phyloP scores from a whole-genome alignment of 2,113 vertebrate species.

The Elaphurus davidianus region DNA sequence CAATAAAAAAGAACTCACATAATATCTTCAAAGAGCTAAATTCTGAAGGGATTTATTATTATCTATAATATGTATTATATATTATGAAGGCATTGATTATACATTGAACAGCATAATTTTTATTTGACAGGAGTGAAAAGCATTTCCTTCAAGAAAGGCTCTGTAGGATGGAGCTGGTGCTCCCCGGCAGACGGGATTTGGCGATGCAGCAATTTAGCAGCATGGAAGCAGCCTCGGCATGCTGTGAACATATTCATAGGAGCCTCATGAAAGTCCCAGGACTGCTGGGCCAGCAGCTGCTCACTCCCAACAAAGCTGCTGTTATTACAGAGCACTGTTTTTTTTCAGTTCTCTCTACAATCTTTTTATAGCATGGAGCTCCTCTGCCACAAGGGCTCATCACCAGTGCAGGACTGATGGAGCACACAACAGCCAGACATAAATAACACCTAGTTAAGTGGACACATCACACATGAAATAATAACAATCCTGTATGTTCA shows the following conservation, averaged over 20 bases:
- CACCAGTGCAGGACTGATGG: background rate
- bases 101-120: background rate
- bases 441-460: constrained; percentile 50
- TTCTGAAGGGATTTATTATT: background rate
- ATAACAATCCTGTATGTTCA: background rate
- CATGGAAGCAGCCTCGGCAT: constrained; percentile 52
- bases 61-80: background rate
- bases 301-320: constrained; percentile 68
- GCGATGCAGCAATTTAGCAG: constrained; percentile 61
- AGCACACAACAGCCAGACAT: background rate
- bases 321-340: constrained; percentile 50
- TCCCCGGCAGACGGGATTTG: constrained; percentile 40
- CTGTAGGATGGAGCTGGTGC: background rate
- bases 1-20: background rate
- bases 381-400: background rate
- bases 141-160: constrained; percentile 14
- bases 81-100: background rate
- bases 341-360: background rate
- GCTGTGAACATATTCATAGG: constrained; percentile 78
- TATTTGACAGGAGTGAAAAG: background rate
- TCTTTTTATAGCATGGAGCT: constrained; percentile 44
- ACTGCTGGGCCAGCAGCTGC: constrained; percentile 81
- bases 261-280: constrained; percentile 72
- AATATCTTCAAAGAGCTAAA: background rate
- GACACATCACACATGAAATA: background rate